phyloP scores from a whole-genome alignment of 2,888 invertebrate genomes.

The Furcula furcula region DNA sequence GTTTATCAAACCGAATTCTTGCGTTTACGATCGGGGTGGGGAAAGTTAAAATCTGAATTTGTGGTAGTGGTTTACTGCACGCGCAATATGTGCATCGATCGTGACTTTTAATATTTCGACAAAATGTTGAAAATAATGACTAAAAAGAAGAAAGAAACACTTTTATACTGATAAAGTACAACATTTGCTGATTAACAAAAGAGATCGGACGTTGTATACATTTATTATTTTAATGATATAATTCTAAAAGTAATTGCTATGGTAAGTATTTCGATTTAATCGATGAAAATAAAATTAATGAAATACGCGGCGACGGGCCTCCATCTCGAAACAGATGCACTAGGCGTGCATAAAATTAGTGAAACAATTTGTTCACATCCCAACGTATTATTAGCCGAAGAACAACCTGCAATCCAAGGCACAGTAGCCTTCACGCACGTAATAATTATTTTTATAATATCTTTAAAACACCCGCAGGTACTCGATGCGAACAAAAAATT shows the following conservation, averaged over 20 bases:
- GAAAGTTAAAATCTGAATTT: conserved; percentile 26
- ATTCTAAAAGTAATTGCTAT: conserved; percentile 5
- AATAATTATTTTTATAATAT: conserved; percentile 55
- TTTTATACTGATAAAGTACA: no score
- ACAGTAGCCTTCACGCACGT: conserved; percentile 56
- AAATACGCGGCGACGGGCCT: conserved; percentile 10
- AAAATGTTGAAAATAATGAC: no score
- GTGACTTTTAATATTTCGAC: no score
- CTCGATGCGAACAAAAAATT: conserved; percentile 6
- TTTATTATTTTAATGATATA: no score
- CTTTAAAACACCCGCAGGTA: conserved; percentile 44
- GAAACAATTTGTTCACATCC: conserved; percentile 53
- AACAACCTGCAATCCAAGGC: conserved; percentile 47
- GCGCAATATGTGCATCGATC: conserved; percentile 4
- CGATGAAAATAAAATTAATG: conserved; percentile 20
- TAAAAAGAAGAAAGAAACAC: no score
- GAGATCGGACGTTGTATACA: no score
- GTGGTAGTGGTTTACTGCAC: conserved; percentile 20
- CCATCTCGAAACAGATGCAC: conserved; percentile 37
- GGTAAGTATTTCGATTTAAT: conserved; percentile 13
- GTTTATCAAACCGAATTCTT: conserved; percentile 54
- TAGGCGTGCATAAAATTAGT: conserved; percentile 47
- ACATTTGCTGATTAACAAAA: no score
- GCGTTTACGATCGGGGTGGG: conserved; percentile 47
- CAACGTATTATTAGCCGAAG: conserved; percentile 53